phyloP scores from a whole-genome alignment of 2,888 invertebrate genomes.

The Ochlodes sylvanus region DNA sequence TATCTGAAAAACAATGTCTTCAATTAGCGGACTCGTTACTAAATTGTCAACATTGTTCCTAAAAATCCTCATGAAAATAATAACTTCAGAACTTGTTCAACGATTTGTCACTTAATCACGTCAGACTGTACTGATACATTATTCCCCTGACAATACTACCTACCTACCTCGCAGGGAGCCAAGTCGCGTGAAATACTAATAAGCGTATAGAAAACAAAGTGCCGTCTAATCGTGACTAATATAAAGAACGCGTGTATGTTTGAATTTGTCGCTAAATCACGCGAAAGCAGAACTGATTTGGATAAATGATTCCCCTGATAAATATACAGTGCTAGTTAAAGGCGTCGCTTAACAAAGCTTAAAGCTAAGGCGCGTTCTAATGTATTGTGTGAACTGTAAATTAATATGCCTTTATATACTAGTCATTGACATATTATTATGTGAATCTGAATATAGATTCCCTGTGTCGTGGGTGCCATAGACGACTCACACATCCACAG shows the following conservation, averaged over 20 bases:
- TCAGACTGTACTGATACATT: conserved; percentile 2
- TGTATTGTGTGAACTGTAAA: no score
- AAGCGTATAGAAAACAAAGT: not conserved
- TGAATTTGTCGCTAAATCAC: conserved; percentile 11
- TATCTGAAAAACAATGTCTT: no score
- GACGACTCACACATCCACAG: no score
- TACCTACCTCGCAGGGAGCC: not conserved
- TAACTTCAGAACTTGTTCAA: not conserved
- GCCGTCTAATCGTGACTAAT: conserved; percentile 1
- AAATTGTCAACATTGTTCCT: not conserved
- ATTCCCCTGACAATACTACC: not conserved
- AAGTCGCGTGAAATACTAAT: not conserved
- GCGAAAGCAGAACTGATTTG: conserved; percentile 12
- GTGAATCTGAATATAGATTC: no score
- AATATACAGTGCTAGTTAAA: not conserved
- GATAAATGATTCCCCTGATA: conserved; percentile 9
- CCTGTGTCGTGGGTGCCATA: no score
- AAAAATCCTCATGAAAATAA: not conserved
- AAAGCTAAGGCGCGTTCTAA: no score
- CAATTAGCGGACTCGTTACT: no score
- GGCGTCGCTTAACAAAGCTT: not conserved
- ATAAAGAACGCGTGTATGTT: conserved; percentile 7
- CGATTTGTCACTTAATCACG: conserved; percentile 3
- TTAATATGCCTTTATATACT: no score
- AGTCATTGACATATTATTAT: no score